Evolutionary conservation across 2,113 vertebrate species (phyloP), one percentile per base, ranked within the genome.

Genomic region (Clarias gariepinus): DNA sequence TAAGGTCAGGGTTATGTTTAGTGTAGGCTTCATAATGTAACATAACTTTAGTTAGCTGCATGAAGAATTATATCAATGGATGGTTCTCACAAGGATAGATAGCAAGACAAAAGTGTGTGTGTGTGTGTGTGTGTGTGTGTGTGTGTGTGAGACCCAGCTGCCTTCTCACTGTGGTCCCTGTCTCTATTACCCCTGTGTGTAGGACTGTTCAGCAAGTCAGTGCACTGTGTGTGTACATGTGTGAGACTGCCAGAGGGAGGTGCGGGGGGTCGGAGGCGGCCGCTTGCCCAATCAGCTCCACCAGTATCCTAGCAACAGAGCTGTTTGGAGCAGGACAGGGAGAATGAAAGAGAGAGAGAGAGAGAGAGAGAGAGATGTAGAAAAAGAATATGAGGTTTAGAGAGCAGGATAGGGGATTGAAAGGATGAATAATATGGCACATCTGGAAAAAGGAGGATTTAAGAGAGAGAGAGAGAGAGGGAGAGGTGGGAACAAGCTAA

Each of bases 241-340:
- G 89, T 85, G 89, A 23, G 91, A 94, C 92, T 93, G 94, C 94
- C 94, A 93, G 91, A 86, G 90, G 94, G 94, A 94, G 93, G 91
- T 93, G 18, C 7, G 93, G 94, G 94, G 94, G 94, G 93, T 85
- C 88, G 88, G 84, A 89, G 86, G 85, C 87, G 81, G 86, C 84
- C 87, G 88, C 87, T 89, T 92, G 94, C 91, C 90, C 90, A 93
- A 93, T 95, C 93, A 95, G 93, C 93, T 94, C 95, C 94, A 94
- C 93, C 92, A 94, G 95, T 96, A 94, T 95, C 95, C 95, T 95
- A 95, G 95, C 95, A 96, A 96, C 95, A 95, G 95, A 94, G 94
- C 94, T 93, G 95, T 95, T 95, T 95, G 94, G 93, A 94, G 94
- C 91, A 94, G 94, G 94, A 95, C 94, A 91, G 94, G 91, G 90